Evolutionary conservation across 2,797 vertebrate species (phyloP).

Genomic region (Apogon hyalosoma): DNA sequence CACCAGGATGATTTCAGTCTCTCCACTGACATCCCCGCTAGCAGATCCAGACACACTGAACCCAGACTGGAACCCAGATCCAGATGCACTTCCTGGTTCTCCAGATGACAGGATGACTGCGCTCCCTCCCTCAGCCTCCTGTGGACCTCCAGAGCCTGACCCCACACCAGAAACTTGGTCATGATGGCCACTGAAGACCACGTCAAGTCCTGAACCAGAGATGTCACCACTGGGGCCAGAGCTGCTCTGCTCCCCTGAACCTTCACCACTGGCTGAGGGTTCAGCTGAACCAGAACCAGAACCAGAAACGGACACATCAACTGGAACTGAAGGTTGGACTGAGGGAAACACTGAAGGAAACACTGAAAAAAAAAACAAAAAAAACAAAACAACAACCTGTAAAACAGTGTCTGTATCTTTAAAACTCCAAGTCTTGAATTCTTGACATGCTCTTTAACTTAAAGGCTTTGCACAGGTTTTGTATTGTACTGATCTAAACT

Average conservation of each 20-base stretch:
- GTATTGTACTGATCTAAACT: too few relatives aligned
- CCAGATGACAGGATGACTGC: conserved; percentile 47
- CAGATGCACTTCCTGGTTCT: conserved; percentile 57
- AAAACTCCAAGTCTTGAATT: too few relatives aligned
- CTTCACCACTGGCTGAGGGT: conserved; percentile 55
- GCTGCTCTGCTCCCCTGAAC: conserved; percentile 50
- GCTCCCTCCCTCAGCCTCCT: conserved; percentile 70
- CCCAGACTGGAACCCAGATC: conserved; percentile 68
- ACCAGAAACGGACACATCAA: conserved; percentile 73
- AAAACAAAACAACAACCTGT: not conserved
- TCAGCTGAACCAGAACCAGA: conserved; percentile 75
- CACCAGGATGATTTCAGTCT: conserved; percentile 63
- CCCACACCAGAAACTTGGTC: conserved; percentile 60
- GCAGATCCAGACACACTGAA: conserved; percentile 73
- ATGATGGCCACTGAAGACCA: conserved; percentile 52
- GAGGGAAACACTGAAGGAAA: conserved; percentile 53
- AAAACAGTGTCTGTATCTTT: too few relatives aligned
- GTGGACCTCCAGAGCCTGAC: conserved; percentile 55
- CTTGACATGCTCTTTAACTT: too few relatives aligned
- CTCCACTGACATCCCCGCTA: conserved; percentile 55
- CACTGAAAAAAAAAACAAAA: not conserved
- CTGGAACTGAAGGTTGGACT: conserved; percentile 67
- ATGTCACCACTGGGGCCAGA: conserved; percentile 51
- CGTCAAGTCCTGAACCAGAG: conserved; percentile 54
- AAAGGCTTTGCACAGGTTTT: too few relatives aligned